These are phyloP conservation scores for Sesamia nonagrioides DNA, from an alignment of 1,140 invertebrate genomes.

Conservation along the genomic window DNA sequence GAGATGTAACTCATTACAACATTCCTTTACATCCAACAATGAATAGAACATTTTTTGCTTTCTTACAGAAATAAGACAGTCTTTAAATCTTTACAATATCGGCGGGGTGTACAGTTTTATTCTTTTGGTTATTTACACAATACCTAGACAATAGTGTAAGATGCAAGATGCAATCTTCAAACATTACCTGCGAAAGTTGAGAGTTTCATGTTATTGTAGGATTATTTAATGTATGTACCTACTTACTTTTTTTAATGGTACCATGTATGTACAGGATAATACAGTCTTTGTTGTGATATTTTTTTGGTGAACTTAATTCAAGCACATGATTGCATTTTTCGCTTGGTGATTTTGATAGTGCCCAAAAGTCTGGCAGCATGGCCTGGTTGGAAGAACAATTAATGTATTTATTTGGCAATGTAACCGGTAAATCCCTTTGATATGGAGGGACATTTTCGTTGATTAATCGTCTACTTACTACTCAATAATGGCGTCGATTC, in stretches of 20 bases:
- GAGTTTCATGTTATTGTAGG: constrained; percentile 13
- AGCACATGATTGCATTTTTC: not conserved
- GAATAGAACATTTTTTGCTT: constrained; percentile 4
- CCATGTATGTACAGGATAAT: not conserved
- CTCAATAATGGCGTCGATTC: too few species aligned
- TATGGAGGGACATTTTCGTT: too few species aligned
- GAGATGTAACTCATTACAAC: not conserved
- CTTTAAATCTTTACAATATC: constrained; percentile 14
- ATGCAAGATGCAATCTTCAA: constrained; percentile 30
- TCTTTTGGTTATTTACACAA: constrained; percentile 12
- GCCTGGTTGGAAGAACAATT: too few species aligned
- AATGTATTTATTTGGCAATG: too few species aligned
- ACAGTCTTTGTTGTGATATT: not conserved
- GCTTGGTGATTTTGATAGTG: not conserved
- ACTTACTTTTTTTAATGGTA: not conserved
- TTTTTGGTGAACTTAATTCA: constrained; percentile 1
- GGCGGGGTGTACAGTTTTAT: not conserved
- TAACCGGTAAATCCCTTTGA: not conserved
- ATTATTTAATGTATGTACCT: constrained; percentile 7
- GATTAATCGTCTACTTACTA: too few species aligned
- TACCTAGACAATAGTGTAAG: constrained; percentile 10
- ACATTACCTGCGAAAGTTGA: not conserved
- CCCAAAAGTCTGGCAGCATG: too few species aligned
- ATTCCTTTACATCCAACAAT: not conserved
- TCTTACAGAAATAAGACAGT: not conserved